Evolutionary conservation across 2,888 invertebrate genomes (phyloP), one percentile per base, ranked within the genome.

Genomic region (Heliconius charithonia): DNA sequence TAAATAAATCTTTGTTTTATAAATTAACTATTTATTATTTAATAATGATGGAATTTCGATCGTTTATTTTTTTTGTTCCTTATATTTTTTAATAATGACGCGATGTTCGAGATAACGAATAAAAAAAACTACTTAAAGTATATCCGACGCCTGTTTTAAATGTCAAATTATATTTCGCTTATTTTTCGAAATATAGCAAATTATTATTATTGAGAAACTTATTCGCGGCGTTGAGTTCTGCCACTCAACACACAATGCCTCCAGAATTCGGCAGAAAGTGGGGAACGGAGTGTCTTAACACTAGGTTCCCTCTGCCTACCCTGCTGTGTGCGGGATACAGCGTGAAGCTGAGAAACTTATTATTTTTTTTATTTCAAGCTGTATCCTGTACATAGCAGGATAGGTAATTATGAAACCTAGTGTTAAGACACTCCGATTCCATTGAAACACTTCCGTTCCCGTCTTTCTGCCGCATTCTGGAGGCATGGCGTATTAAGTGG

Each of bases 1-100:
- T 72, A 72, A 72, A 72, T 37, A 72, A 56, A 59, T 59, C 59
- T 37, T 59, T 59, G 72, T 72, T 72, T 51, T 59, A 25, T 25
- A 25, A 72, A 59, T 16, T 32, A 16, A 59, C 13, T 59, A n/a
- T 32, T 32, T 59, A 72, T 72, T 32, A 59, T 70, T 69, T 69
- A 59, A 41, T 69, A 69, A 69, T 69, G 69, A 69, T 25, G 25
- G 9, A 3, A 45, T 45, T 69, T 67, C n/a, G 37, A 12, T 67
- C 37, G 22, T 67, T 12, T n/a, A n/a, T 67, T 37, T 37, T 22
- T 67, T 67, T 37, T 22, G 51, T 9, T 37, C 4, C 12, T 37
- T 67, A 37, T 66, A 66, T 19, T n/a, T 67, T 67, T 67, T 22
- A 19, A 32, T 66, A 67, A 32, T 37, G 19, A 22, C 37, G 67